These are phyloP conservation scores for Pan troglodytes DNA, from an alignment of 2,113 vertebrate genomes.

Conservation along the genomic window NHGRI_mPanTro3-v2.1_pri NC_072407.2:130357501-130358000, in stretches of 20 bases:
- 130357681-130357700: not conserved
- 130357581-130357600: not conserved
- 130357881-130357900: not conserved
- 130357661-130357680: not conserved
- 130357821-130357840: not conserved
- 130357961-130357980: not conserved
- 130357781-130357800: not conserved
- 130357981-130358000: too few relatives aligned
- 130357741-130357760: not conserved
- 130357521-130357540: not conserved
- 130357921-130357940: not conserved
- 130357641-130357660: not conserved
- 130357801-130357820: not conserved
- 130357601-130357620: not conserved
- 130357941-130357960: constrained; percentile 22
- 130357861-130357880: not conserved
- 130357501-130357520: not conserved
- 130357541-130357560: not conserved
- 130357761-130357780: not conserved
- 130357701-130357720: not conserved
- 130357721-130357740: not conserved
- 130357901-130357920: not conserved
- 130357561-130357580: not conserved
- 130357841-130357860: not conserved
- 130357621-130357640: not conserved